Percentiles rank a stretch among this genome's conserved stretches.
phyloP scores from a whole-genome alignment of 2,888 invertebrate genomes.

The Caprella mutica region DNA sequence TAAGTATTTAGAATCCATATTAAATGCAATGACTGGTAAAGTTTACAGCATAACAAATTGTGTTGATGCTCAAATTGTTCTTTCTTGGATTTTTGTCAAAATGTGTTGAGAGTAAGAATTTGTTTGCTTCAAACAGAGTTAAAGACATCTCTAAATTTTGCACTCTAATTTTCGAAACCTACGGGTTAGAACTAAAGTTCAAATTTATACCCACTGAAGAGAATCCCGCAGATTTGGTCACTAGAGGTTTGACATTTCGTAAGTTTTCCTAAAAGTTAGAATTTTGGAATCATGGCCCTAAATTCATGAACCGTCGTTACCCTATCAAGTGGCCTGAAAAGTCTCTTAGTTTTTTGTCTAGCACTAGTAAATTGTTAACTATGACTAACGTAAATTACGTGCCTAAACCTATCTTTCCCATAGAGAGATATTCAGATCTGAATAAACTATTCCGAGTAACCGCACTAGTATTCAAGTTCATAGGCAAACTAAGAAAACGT shows the following conservation, averaged over 20 bases:
- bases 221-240: slow-evolving; percentile 7
- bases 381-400: too few species aligned
- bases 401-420: not conserved
- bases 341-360: not conserved
- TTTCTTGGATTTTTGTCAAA: not conserved
- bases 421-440: not conserved
- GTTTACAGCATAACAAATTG: not conserved
- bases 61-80: not conserved
- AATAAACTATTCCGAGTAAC: not conserved
- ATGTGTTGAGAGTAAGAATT: not conserved
- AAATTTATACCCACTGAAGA: not conserved
- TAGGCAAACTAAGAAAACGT: not conserved
- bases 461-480: not conserved
- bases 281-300: slow-evolving; percentile 1
- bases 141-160: not conserved
- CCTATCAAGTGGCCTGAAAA: not conserved
- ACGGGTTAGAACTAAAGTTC: not conserved
- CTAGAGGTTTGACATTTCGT: not conserved
- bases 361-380: not conserved
- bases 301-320: not conserved
- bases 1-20: not conserved
- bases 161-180: too few species aligned
- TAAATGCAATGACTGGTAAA: not conserved
- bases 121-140: not conserved
- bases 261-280: not conserved